phyloP scores from a whole-genome alignment of 1,140 invertebrate genomes.

The Macrotrachela quadricornifera region DNA sequence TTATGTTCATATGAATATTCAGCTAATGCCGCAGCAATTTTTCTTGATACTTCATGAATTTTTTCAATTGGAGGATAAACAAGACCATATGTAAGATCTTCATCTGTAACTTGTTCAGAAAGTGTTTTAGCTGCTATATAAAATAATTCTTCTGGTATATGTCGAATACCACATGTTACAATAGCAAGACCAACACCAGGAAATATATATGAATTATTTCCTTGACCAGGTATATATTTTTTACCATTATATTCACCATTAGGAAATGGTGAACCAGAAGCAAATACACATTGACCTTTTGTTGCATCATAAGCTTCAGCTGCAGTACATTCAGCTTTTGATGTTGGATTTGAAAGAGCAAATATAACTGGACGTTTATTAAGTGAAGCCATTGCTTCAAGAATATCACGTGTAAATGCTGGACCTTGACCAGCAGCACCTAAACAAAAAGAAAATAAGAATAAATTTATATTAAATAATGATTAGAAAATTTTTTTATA shows the following conservation, averaged over 20 bases:
- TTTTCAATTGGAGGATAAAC: conserved; percentile 65
- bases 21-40: conserved; percentile 12
- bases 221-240: conserved; percentile 23
- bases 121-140: conserved; percentile 37
- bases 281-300: conserved; percentile 18
- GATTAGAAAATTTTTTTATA: conserved; percentile 18
- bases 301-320: conserved; percentile 43
- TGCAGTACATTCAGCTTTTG: conserved; percentile 84
- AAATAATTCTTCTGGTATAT: conserved; percentile 26
- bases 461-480: background rate
- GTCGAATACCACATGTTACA: conserved; percentile 19
- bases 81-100: conserved; percentile 54
- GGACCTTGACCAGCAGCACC: conserved; percentile 66
- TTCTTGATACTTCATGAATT: conserved; percentile 59
- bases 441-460: conserved; percentile 15
- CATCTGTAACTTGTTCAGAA: conserved; percentile 50
- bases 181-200: conserved; percentile 26
- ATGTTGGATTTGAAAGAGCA: conserved; percentile 82
- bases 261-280: conserved; percentile 27
- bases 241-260: conserved; percentile 17
- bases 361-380: conserved; percentile 74
- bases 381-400: conserved; percentile 59
- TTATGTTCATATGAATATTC: conserved; percentile 9
- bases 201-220: conserved; percentile 30
- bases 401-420: conserved; percentile 62